phyloP scores from a whole-genome alignment of 2,888 invertebrate genomes.

The Odontothrips loti region DNA sequence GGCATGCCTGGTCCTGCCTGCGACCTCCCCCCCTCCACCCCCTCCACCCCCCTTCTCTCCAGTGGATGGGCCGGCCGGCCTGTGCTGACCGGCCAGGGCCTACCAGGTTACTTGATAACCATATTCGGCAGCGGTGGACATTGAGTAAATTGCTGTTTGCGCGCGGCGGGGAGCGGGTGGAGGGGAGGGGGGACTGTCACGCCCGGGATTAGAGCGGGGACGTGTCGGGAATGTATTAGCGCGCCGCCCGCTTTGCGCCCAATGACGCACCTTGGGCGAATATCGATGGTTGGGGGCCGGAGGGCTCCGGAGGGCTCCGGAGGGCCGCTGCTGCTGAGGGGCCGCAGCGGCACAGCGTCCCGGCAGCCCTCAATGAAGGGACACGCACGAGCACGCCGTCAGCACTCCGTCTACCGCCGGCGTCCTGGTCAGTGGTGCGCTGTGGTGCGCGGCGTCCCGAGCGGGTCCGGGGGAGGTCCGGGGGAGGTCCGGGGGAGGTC shows the following conservation, averaged over 20 bases:
- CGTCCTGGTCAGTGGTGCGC: too few species aligned
- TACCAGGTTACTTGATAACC: slow-evolving; percentile 26
- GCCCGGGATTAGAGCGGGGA: not conserved
- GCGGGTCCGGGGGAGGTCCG: too few species aligned
- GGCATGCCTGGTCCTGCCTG: not conserved
- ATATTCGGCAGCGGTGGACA: slow-evolving; percentile 17
- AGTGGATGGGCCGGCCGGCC: not conserved
- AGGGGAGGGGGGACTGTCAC: not conserved
- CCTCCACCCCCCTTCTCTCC: not conserved
- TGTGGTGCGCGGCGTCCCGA: too few species aligned
- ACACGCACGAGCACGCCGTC: too few species aligned
- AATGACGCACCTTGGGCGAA: too few species aligned
- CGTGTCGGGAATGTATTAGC: not conserved
- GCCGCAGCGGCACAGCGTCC: not conserved
- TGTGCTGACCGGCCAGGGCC: not conserved
- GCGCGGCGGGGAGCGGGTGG: not conserved
- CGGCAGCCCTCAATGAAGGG: too few species aligned
- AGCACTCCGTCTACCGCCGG: too few species aligned
- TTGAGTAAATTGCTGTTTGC: not conserved
- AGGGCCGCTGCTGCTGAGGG: not conserved
- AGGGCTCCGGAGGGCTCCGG: not conserved
- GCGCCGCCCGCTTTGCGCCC: not conserved
- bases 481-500: too few species aligned
- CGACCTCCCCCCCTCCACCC: not conserved
- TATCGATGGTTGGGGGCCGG: too few species aligned